phyloP scores from a whole-genome alignment of 1,140 invertebrate genomes.

The Eufriesea mexicana region DNA sequence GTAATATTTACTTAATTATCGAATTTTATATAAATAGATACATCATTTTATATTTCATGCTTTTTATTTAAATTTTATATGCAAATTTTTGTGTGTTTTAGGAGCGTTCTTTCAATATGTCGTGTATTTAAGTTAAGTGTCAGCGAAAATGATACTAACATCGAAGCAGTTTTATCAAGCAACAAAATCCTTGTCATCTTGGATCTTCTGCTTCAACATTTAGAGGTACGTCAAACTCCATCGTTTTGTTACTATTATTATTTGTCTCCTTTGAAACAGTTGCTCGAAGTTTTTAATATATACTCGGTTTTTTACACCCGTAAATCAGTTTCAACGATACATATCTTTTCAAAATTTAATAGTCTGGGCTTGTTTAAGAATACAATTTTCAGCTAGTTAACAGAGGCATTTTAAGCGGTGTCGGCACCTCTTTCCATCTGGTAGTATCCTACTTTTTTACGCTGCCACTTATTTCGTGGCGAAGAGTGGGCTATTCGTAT shows the following conservation, averaged over 20 bases:
- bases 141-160: constrained; percentile 83
- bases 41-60: background rate
- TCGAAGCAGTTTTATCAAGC: constrained; percentile 86
- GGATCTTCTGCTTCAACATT: constrained; percentile 86
- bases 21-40: background rate
- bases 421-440: constrained; percentile 5
- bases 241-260: background rate
- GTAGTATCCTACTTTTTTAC: constrained; percentile 23
- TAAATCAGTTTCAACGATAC: background rate
- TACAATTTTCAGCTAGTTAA: background rate
- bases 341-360: background rate
- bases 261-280: background rate
- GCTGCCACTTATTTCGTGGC: background rate
- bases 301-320: background rate
- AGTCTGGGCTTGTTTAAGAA: background rate
- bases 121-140: constrained; percentile 85
- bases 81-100: constrained; percentile 72
- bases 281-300: too few relatives aligned
- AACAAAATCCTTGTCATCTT: constrained; percentile 87
- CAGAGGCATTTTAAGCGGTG: constrained; percentile 6
- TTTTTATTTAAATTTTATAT: background rate
- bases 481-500: background rate
- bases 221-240: constrained; percentile 83
- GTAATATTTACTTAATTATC: background rate
- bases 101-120: constrained; percentile 85